Conservation (phyloP, 2,113 vertebrate species). For the Oostethus manadensis region DNA sequence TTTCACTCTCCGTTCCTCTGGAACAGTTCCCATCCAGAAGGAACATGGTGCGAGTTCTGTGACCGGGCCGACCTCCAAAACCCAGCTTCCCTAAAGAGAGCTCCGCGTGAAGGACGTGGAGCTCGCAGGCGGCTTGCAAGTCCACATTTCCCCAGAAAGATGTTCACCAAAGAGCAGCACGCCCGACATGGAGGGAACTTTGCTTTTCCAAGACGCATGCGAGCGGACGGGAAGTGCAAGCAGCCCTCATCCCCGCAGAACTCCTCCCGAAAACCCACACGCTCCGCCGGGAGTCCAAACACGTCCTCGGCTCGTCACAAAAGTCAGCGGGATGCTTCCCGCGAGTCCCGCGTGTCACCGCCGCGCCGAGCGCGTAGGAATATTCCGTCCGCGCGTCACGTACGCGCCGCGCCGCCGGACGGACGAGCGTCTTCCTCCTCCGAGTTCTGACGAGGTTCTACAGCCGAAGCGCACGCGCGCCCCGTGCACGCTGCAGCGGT, state of each 20-base stretch:
- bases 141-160: neutral
- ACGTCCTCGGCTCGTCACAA: neutral
- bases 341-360: neutral
- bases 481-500: neutral
- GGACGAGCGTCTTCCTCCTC: constrained; percentile 11
- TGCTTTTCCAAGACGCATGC: constrained; percentile 14
- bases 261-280: neutral
- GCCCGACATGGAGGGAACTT: neutral
- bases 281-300: too few relatives aligned
- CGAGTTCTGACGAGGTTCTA: neutral
- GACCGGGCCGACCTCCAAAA: neutral
- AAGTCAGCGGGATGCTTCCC: neutral
- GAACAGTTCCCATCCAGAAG: constrained; percentile 75
- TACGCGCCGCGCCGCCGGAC: too few relatives aligned
- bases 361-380: constrained; percentile 1
- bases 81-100: neutral
- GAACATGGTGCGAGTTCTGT: constrained; percentile 64
- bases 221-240: constrained; percentile 36
- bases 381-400: constrained; percentile 31
- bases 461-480: neutral
- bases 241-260: constrained; percentile 33
- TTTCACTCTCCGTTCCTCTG: constrained; percentile 76
- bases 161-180: neutral
- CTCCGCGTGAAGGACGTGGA: neutral
- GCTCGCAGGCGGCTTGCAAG: neutral